phyloP scores from a whole-genome alignment of 1,140 invertebrate species.

The Diachasmimorpha longicaudata region DNA sequence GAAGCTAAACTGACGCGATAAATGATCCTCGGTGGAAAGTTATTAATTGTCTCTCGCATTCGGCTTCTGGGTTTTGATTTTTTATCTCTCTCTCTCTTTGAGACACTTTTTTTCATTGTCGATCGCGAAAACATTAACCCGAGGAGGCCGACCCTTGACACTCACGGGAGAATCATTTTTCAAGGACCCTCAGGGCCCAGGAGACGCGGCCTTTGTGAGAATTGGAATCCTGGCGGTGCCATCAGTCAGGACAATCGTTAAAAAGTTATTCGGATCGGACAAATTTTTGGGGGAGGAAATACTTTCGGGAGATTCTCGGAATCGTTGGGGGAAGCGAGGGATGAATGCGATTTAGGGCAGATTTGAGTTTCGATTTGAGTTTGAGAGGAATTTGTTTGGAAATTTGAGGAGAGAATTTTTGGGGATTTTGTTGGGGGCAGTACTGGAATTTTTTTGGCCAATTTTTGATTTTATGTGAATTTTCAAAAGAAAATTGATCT shows the following conservation, averaged over 20 bases:
- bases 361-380: too few relatives aligned
- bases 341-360: too few relatives aligned
- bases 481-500: too few relatives aligned
- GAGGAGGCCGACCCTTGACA: slow-evolving; percentile 35
- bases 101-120: slow-evolving; percentile 45
- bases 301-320: neutral
- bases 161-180: slow-evolving; percentile 54
- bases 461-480: too few relatives aligned
- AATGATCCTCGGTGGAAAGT: slow-evolving; percentile 60
- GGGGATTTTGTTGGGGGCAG: too few relatives aligned
- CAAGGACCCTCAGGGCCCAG: slow-evolving; percentile 44
- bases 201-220: neutral
- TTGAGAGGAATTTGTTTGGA: too few relatives aligned
- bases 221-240: slow-evolving; percentile 17
- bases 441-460: too few relatives aligned
- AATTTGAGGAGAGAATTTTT: too few relatives aligned
- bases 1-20: slow-evolving; percentile 62
- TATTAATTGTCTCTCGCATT: slow-evolving; percentile 60
- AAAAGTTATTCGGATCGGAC: slow-evolving; percentile 52
- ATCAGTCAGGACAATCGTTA: slow-evolving; percentile 63
- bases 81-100: slow-evolving; percentile 42
- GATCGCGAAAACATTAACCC: slow-evolving; percentile 59
- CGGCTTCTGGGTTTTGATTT: slow-evolving; percentile 33
- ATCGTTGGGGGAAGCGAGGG: too few relatives aligned
- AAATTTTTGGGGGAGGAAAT: slow-evolving; percentile 2